These are phyloP conservation scores for Rutpela maculata DNA, from an alignment of 2,888 invertebrate genomes.

Conservation along the genomic window DNA sequence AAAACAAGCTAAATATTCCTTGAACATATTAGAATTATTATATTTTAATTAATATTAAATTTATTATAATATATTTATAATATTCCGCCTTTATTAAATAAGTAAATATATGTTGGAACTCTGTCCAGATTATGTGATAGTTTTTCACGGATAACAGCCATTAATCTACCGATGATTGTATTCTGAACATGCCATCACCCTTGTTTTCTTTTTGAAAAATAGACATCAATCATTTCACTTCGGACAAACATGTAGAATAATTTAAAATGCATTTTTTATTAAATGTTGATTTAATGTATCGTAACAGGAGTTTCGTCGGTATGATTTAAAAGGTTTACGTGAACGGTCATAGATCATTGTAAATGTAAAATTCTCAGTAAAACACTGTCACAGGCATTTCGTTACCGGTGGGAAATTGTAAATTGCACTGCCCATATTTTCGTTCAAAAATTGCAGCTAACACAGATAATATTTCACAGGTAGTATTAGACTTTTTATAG, in stretches of 20 bases:
- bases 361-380: conserved; percentile 43
- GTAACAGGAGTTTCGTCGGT: conserved; percentile 38
- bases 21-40: background rate
- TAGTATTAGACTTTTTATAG: too few relatives aligned
- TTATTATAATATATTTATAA: conserved; percentile 27
- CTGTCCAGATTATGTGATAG: conserved; percentile 11
- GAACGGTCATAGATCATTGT: conserved; percentile 40
- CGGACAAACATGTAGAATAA: conserved; percentile 35
- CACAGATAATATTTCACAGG: too few relatives aligned
- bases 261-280: conserved; percentile 41
- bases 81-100: conserved; percentile 22
- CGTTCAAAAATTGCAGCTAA: background rate
- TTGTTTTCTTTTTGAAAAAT: conserved; percentile 15
- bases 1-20: background rate
- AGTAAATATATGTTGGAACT: background rate
- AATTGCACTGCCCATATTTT: conserved; percentile 14
- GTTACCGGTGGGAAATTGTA: conserved; percentile 10
- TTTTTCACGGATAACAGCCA: background rate
- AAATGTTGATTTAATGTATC: conserved; percentile 43
- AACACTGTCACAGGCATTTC: conserved; percentile 39
- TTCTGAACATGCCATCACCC: conserved; percentile 12
- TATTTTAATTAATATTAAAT: conserved; percentile 8
- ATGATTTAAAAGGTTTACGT: conserved; percentile 43
- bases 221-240: conserved; percentile 32
- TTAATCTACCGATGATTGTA: conserved; percentile 26